Percentiles rank a stretch among this genome's conserved stretches.
These are phyloP conservation scores for Patella pellucida DNA, from an alignment of 2,888 invertebrate species.

Conservation along the genomic window DNA sequence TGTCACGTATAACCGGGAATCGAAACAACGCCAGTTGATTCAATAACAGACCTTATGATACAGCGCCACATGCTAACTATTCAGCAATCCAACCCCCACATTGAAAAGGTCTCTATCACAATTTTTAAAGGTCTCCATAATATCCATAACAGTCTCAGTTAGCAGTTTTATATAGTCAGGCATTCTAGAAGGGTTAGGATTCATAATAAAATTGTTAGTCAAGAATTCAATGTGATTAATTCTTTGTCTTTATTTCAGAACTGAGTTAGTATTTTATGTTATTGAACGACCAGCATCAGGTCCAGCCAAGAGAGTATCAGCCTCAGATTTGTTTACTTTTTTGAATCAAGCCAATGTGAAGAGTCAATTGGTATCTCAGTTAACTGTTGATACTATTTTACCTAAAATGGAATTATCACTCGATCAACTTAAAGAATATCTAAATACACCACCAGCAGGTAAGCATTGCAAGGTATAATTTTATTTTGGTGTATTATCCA, in stretches of 20 bases:
- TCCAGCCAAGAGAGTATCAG: conserved; percentile 67
- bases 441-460: conserved; percentile 85
- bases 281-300: conserved; percentile 79
- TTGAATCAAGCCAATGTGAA: conserved; percentile 79
- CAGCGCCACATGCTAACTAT: no score
- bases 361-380: conserved; percentile 78
- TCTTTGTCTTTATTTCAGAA: conserved; percentile 62
- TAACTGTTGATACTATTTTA: conserved; percentile 81
- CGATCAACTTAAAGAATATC: conserved; percentile 80
- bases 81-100: no score
- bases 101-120: no score
- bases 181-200: background rate
- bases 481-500: no score
- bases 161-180: background rate
- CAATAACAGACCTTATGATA: no score
- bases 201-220: background rate
- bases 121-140: no score
- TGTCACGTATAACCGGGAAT: no score
- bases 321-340: conserved; percentile 68
- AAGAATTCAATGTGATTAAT: background rate
- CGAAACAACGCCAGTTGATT: no score
- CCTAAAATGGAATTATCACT: conserved; percentile 82
- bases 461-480: background rate
- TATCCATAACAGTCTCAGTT: no score
- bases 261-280: conserved; percentile 83